Base-by-base conservation (phyloP, 2,888 invertebrate genomes). In the Morpho achilles region DNA sequence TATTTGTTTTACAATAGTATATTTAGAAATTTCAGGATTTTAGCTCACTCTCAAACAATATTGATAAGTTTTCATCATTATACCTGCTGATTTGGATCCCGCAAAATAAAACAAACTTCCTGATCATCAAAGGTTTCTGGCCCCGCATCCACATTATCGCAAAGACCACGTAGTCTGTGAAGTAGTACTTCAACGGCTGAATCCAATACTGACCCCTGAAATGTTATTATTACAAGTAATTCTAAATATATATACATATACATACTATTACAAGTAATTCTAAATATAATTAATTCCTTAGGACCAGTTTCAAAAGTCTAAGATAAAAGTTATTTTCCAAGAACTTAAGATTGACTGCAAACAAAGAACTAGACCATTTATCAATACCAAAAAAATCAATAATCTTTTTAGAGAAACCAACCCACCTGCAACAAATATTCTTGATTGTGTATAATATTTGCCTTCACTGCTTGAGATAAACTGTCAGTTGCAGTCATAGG, bases 111-210 rank as follows among this genome's bases (percentile, higher is more conserved):
- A 78, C 96, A 97, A 76, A 97, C 95, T 92, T 98, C 98, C 77
- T 98, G 96, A 79, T 99, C 98, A 74, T 97, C 94, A 80, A 98
- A 99, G 0, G 95, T 94, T 81, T 98, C 98, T 0, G 97, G 96
- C 3, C 96, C 96, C 54, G 95, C 94, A 74, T 98, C 97, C 1
- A 97, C 96, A 87, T 97, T 97, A 73, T 99, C 98, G 80, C 98
- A 98, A 7, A 98, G 91, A 1, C 98, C 98, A 69, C 97, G 93
- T 9, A 99, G 87, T 64, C 97, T 92, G 77, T 99, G 98, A 9
- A 98, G 89, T 40, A 99, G 89, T 22, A 98, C 96, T 79, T 98
- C 98, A 7, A 98, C 96, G 41, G 97, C 96, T 10, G 95, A 94
- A 79, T 99, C 98, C 59, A 98, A 84, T 23, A 99, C 97, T 10